Evolutionary conservation across 2,797 vertebrate genomes (phyloP).

Genomic region (Carduelis carduelis): DNA sequence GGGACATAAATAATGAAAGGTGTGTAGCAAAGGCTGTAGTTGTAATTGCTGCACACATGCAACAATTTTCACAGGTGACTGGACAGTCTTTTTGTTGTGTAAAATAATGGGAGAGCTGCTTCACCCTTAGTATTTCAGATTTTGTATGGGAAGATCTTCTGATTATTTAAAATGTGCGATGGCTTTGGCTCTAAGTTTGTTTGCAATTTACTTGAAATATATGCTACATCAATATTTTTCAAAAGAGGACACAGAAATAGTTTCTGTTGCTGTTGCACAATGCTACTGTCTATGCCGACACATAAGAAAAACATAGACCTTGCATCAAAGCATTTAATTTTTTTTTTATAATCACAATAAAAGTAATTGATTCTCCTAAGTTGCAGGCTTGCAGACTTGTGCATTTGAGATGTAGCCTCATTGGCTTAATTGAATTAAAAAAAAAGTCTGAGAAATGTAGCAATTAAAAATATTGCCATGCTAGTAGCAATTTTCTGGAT

Average conservation of each 20-base stretch:
- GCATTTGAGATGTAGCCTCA: background rate
- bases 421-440: background rate
- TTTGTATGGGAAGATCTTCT: background rate
- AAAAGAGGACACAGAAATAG: background rate
- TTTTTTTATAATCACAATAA: background rate
- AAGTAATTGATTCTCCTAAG: background rate
- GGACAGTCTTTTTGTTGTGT: background rate
- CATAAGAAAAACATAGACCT: background rate
- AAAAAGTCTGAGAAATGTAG: background rate
- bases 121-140: background rate
- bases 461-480: background rate
- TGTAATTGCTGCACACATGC: background rate
- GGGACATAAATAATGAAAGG: background rate
- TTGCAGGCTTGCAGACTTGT: background rate
- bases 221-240: background rate
- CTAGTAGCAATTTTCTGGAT: constrained; percentile 9
- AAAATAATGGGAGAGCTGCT: background rate
- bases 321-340: background rate
- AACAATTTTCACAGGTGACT: background rate
- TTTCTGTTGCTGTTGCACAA: too few relatives aligned
- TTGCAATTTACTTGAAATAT: background rate
- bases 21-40: background rate
- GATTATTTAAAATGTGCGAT: background rate
- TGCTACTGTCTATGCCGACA: background rate
- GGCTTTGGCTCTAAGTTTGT: background rate